Conservation (phyloP, 2,113 vertebrate species). For the Phyllostomus hastatus region DNA sequence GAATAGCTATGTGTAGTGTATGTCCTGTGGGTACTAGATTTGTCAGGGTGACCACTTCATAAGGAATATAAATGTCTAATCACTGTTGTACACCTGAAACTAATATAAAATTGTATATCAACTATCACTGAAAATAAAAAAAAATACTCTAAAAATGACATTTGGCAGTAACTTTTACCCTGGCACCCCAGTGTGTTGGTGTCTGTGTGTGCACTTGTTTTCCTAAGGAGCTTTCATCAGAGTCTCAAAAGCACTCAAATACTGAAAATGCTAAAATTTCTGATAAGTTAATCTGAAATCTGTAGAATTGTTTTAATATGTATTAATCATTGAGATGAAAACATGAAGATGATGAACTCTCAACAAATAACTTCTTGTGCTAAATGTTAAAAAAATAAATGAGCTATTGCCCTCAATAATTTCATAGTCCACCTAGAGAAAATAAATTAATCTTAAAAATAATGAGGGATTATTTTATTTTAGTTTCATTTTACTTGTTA, state of each 20-base stretch:
- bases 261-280: not conserved
- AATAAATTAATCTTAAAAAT: not conserved
- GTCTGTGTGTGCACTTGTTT: not conserved
- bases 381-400: not conserved
- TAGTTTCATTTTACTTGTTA: not conserved
- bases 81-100: not conserved
- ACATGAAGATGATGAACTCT: not conserved
- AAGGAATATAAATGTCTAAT: not conserved
- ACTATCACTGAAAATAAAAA: not conserved
- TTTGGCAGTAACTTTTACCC: not conserved
- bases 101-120: not conserved
- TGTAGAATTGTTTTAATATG: not conserved
- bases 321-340: not conserved
- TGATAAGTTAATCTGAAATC: not conserved
- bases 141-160: not conserved
- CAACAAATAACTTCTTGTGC: not conserved
- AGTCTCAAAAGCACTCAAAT: not conserved
- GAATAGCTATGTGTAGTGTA: not conserved
- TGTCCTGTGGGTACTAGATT: not conserved
- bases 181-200: not conserved
- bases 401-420: not conserved
- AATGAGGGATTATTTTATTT: not conserved
- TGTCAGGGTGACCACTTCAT: not conserved
- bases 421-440: not conserved
- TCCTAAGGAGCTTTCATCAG: not conserved